Percentiles rank a stretch among this genome's conserved stretches.
Evolutionary conservation across 2,797 vertebrate genomes (phyloP).

Genomic region (Mus caroli): DNA sequence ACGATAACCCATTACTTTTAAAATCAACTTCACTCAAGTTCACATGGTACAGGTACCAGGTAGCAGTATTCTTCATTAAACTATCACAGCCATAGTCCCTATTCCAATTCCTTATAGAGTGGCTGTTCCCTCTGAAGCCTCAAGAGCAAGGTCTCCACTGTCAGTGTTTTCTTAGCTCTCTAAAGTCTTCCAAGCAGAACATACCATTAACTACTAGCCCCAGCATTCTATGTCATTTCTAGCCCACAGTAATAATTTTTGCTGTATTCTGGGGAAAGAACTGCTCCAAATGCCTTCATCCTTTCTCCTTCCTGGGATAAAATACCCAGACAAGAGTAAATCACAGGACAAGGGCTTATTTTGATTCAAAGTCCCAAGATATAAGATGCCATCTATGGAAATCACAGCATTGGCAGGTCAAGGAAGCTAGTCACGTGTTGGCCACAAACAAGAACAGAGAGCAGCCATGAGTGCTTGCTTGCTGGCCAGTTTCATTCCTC

Average conservation of each 20-base stretch:
- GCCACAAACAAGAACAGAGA: not conserved
- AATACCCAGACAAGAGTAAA: not conserved
- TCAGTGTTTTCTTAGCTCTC: not conserved
- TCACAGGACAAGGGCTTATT: not conserved
- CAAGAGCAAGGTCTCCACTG: not conserved
- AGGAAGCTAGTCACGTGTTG: not conserved
- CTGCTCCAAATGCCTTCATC: not conserved
- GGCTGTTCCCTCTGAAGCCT: not conserved
- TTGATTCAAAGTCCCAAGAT: not conserved
- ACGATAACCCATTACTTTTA: not conserved
- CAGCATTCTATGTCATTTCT: not conserved
- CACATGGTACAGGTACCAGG: not conserved
- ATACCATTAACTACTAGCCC: not conserved
- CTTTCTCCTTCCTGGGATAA: not conserved
- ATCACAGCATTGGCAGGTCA: not conserved
- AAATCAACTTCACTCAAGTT: not conserved
- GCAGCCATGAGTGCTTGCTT: not conserved
- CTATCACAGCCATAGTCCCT: not conserved
- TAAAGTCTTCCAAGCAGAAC: not conserved
- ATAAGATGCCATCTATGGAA: not conserved
- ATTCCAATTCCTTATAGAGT: not conserved
- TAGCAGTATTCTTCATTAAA: not conserved
- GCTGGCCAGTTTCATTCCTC: not conserved
- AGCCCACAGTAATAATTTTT: not conserved
- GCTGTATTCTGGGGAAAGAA: not conserved